Percentiles rank a stretch among this genome's conserved stretches.
Conservation (phyloP, 2,113 vertebrate genomes). For the Myocastor coypus region DNA sequence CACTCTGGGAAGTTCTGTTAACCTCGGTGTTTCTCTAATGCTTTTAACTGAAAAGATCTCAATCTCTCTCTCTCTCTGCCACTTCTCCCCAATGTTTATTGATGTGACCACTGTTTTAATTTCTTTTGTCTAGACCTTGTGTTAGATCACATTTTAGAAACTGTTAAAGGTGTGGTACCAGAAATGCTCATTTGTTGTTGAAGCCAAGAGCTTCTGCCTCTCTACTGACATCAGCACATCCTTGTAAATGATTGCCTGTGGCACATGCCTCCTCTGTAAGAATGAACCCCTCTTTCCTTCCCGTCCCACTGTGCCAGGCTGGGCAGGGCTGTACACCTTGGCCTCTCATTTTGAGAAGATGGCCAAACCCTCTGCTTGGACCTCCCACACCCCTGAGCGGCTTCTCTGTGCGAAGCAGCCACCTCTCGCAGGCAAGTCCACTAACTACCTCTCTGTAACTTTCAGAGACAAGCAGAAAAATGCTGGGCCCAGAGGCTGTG, state of each 20-base stretch:
- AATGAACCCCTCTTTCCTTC: background rate
- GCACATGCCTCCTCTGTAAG: background rate
- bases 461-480: slow-evolving; percentile 56
- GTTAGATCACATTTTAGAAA: slow-evolving; percentile 39
- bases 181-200: background rate
- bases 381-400: background rate
- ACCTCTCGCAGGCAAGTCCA: background rate
- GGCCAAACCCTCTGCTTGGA: background rate
- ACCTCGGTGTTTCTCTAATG: background rate
- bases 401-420: background rate
- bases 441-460: background rate
- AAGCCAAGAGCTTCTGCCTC: background rate
- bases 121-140: background rate
- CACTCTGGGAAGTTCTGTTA: slow-evolving; percentile 9
- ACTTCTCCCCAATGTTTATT: background rate
- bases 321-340: background rate
- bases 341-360: background rate
- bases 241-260: background rate
- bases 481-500: slow-evolving; percentile 10
- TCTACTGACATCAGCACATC: background rate
- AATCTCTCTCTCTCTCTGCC: background rate
- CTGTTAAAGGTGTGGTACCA: background rate
- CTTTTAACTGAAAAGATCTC: background rate
- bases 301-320: background rate
- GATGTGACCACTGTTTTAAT: background rate